Percentiles rank a stretch among this genome's conserved stretches.
Evolutionary conservation across 2,113 vertebrate genomes (phyloP).

Genomic region (Chloropsis hardwickii): DNA sequence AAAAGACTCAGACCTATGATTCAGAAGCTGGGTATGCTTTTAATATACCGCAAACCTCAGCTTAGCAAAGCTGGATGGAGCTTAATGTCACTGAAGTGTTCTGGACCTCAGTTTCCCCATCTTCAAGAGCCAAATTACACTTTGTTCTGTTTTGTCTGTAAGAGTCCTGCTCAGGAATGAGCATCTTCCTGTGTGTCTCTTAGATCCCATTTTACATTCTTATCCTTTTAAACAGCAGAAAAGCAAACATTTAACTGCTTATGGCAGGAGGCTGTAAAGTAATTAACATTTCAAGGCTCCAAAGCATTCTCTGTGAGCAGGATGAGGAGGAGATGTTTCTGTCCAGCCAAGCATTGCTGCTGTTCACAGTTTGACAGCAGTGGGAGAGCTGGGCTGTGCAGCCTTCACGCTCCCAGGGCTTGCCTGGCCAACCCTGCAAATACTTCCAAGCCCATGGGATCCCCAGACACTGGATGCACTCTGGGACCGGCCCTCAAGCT

Average conservation of each 20-base stretch:
- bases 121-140: not conserved
- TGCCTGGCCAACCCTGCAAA: rapidly evolving
- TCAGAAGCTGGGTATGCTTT: not conserved
- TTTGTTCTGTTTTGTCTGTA: not conserved
- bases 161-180: not conserved
- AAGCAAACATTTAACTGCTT: not conserved
- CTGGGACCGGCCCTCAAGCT: not conserved
- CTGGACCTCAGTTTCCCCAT: not conserved
- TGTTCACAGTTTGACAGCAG: not conserved
- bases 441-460: rapidly evolving
- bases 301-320: not conserved
- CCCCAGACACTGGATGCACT: rapidly evolving
- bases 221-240: not conserved
- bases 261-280: not conserved
- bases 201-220: not conserved
- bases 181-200: not conserved
- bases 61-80: not conserved
- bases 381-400: not conserved
- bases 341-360: not conserved
- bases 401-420: not conserved
- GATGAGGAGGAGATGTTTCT: not conserved
- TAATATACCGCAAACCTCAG: not conserved
- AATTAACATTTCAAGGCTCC: not conserved
- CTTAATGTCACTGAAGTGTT: not conserved
- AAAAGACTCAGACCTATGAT: not conserved